A percentile compares a stretch with the other conserved stretches of the same genome.
Conservation (phyloP, 2,113 vertebrate species). For the Mesitornis unicolor region DNA sequence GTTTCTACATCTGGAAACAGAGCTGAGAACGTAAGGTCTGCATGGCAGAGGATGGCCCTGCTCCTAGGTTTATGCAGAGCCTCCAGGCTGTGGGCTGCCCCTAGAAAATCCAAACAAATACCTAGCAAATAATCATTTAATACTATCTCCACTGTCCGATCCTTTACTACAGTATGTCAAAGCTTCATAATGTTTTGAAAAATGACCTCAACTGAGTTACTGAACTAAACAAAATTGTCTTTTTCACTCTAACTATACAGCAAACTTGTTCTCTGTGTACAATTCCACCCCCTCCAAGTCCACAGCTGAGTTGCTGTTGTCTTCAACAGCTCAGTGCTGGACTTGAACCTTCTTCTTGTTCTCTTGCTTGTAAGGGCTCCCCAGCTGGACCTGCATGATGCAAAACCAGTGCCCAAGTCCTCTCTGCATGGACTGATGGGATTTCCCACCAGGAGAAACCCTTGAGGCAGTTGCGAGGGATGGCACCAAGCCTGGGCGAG, state of each 20-base stretch:
- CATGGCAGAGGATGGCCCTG: background rate
- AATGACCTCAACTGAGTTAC: background rate
- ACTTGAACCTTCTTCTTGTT: background rate
- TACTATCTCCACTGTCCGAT: accelerated
- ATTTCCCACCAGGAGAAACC: background rate
- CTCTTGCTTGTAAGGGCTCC: background rate
- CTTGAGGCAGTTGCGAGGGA: background rate
- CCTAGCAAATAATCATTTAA: background rate
- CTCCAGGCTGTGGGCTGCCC: background rate
- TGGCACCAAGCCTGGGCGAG: background rate
- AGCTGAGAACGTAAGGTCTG: background rate
- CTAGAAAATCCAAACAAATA: background rate
- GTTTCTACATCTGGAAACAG: background rate
- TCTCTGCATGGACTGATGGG: background rate
- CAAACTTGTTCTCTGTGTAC: background rate
- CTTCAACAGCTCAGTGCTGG: background rate
- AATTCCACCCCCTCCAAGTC: background rate
- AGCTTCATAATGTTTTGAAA: background rate
- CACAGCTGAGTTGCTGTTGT: background rate
- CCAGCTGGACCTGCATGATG: background rate
- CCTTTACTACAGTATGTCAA: background rate
- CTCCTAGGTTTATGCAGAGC: background rate
- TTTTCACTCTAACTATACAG: background rate
- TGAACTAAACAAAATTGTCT: background rate
- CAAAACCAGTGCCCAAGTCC: background rate